Evolutionary conservation across 2,113 vertebrate species (phyloP).

Genomic region (Sinocyclocheilus maitianheensis): DNA sequence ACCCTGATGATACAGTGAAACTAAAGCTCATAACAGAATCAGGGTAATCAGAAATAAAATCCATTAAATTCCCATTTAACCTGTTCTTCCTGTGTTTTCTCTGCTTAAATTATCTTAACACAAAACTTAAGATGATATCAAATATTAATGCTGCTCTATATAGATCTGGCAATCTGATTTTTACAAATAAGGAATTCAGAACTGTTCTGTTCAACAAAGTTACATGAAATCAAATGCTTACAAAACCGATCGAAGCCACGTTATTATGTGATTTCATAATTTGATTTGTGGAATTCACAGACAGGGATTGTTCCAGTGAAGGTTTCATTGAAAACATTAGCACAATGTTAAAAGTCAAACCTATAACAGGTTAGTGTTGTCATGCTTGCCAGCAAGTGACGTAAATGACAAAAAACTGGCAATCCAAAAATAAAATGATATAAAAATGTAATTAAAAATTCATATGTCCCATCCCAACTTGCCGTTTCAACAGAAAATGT

Average conservation of each 20-base stretch:
- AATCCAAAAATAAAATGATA: too few species aligned
- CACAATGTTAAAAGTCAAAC: not conserved
- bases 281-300: not conserved
- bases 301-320: not conserved
- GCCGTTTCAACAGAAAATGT: not conserved
- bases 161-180: not conserved
- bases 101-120: not conserved
- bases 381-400: too few species aligned
- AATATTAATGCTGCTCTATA: not conserved
- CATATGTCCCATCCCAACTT: not conserved
- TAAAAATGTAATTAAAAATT: too few species aligned
- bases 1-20: not conserved
- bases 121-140: not conserved
- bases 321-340: not conserved
- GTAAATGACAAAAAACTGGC: too few species aligned
- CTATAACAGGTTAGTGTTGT: not conserved
- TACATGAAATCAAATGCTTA: not conserved
- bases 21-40: not conserved
- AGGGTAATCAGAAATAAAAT: not conserved
- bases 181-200: not conserved
- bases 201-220: not conserved
- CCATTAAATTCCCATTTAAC: not conserved
- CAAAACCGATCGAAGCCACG: not conserved
- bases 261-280: not conserved
- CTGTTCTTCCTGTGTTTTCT: not conserved